A percentile compares a stretch with the other conserved stretches of the same genome.
Evolutionary conservation across 2,888 invertebrate species (phyloP).

Genomic region (Torymus texanus): DNA sequence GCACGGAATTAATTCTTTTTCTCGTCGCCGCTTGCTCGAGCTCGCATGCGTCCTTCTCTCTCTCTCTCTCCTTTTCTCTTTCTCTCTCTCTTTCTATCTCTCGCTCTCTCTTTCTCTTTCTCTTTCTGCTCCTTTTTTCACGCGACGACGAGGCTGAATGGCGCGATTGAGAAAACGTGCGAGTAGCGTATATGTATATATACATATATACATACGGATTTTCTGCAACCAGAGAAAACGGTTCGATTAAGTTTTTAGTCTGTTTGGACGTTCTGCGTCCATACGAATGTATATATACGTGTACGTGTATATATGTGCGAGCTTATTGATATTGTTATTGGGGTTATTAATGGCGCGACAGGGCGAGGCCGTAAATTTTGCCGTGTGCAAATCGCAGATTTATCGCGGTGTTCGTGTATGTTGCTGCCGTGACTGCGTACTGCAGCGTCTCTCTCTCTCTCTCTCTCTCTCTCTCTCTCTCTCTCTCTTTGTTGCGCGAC

Average conservation of each 20-base stretch:
- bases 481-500: too few species aligned
- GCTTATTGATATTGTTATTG: constrained; percentile 43
- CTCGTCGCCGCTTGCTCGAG: too few species aligned
- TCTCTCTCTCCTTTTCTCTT: constrained; percentile 1
- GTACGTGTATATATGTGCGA: too few species aligned
- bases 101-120: not conserved
- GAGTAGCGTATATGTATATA: too few species aligned
- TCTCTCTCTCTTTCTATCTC: not conserved
- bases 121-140: not conserved
- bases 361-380: constrained; percentile 29
- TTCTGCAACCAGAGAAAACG: too few species aligned
- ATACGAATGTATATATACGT: not conserved
- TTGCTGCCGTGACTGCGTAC: too few species aligned
- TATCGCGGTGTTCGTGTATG: not conserved
- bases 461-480: too few species aligned
- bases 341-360: constrained; percentile 49
- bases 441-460: too few species aligned
- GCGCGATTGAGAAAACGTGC: too few species aligned
- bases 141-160: too few species aligned
- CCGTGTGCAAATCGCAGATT: constrained; percentile 17
- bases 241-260: too few species aligned
- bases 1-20: constrained; percentile 46
- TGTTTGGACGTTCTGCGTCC: not conserved
- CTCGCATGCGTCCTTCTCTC: not conserved
- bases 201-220: too few species aligned